Base-by-base conservation (phyloP, 2,888 invertebrate species). In the Scaptomyza reducta region DNA sequence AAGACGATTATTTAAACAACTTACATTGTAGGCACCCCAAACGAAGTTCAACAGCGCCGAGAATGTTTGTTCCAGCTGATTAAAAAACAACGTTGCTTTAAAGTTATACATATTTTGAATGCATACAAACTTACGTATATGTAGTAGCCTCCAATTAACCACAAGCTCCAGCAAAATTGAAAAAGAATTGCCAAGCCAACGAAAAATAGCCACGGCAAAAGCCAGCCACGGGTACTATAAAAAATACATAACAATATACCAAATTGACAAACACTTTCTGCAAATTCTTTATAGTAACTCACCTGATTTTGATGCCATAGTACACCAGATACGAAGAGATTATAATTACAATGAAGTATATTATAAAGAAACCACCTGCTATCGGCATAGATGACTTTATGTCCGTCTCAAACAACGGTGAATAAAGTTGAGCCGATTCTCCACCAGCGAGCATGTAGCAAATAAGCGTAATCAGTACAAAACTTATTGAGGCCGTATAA, bases 361-460 rank as follows among this genome's bases (percentile, higher is more conserved):
- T 45, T 67, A 90, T 88, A 76, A 90, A 92, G 38, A 91, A 74
- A 3, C 85, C 92, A 40, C 96, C 97, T 80, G 95, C 94, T 13
- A 94, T 92, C 90, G 95, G 95, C 92, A 97, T 94, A 9, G 96
- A 89, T 3, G 92, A 92, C 89, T 95, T 93, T 7, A 96, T 94
- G 92, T 97, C 97, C 31, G 97, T 94, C 92, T 98, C 97, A 92
- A 97, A 98, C 33, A 97, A 92, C 0, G 97, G 97, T 87, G 96
- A 96, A 93, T 97, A 97, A 4, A 97, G 92, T 90, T 97, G 97
- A 0, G 96, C 95, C 0, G 97, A 97, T 87, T 97, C 97, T 18
- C 97, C 97, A n/a, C 97, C 97, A 73, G 91, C 91, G 92, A 97
- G 94, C 92, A 96, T 95, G 90, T 97, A 97, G 0, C 92, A 91